Conservation (phyloP, 2,888 invertebrate species). For the Thecocarcelia acutangulata region DNA sequence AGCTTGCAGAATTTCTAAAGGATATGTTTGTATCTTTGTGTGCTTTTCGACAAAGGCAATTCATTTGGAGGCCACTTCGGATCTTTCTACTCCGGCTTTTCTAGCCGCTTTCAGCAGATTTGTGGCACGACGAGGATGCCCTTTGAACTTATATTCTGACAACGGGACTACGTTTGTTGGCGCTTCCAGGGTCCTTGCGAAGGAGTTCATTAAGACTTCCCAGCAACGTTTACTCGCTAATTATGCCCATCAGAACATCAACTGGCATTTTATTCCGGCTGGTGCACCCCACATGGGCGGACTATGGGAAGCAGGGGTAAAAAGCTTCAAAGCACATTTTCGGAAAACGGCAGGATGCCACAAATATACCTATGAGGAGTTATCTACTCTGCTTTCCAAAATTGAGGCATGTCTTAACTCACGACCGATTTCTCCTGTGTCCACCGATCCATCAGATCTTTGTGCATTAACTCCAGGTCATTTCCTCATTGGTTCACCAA, state of each 20-base stretch:
- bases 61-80: not conserved
- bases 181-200: not conserved
- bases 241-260: not conserved
- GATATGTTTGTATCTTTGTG: not conserved
- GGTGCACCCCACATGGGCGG: conserved; percentile 3
- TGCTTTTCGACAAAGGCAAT: conserved; percentile 2
- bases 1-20: not conserved
- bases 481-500: conserved; percentile 1
- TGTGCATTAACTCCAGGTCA: not conserved
- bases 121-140: no score
- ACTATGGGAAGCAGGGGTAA: not conserved
- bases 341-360: not conserved
- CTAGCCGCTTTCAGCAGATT: no score
- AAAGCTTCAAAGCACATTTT: not conserved
- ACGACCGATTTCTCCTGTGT: no score
- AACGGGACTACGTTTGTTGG: no score
- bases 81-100: not conserved
- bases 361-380: not conserved
- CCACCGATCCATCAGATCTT: not conserved
- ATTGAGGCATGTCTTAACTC: not conserved
- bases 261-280: not conserved
- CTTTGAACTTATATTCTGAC: no score
- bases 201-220: not conserved
- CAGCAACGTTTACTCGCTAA: not conserved
- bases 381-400: not conserved